A percentile compares a stretch with the other conserved stretches of the same genome.
phyloP scores from a whole-genome alignment of 2,797 vertebrate species.

The Artibeus jamaicensis region DNA sequence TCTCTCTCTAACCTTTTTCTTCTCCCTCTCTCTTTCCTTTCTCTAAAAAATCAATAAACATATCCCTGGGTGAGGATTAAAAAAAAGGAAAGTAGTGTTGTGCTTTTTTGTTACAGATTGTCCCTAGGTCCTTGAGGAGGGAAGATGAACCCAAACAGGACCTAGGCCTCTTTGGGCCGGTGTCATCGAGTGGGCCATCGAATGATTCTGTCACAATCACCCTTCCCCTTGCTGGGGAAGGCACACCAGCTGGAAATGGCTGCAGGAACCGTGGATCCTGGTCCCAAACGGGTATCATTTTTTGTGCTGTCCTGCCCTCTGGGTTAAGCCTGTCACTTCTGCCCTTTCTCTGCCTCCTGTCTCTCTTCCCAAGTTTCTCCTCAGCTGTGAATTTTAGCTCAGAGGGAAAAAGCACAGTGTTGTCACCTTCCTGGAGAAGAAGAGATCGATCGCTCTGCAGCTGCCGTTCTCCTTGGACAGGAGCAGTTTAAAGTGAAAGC shows the following conservation, averaged over 20 bases:
- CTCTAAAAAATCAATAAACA: not conserved
- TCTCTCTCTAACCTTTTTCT: not conserved
- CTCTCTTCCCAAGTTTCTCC: not conserved
- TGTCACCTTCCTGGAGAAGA: not conserved
- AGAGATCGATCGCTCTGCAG: constrained; percentile 53
- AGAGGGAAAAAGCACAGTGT: not conserved
- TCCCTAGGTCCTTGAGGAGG: not conserved
- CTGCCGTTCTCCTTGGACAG: constrained; percentile 22
- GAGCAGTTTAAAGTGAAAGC: constrained; percentile 33
- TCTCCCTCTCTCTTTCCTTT: not conserved
- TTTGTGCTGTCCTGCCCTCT: not conserved
- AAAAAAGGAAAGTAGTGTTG: not conserved
- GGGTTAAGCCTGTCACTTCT: not conserved
- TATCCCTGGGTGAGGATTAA: not conserved
- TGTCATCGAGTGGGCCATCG: not conserved
- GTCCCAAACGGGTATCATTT: not conserved
- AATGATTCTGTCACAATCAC: not conserved
- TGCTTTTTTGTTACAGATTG: not conserved
- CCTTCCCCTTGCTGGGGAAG: not conserved
- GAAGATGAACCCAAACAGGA: not conserved
- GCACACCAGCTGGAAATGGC: not conserved
- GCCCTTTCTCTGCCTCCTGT: not conserved
- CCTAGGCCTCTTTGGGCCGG: not conserved
- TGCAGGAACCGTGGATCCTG: not conserved
- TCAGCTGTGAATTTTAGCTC: constrained; percentile 17